Base-by-base conservation (phyloP, 2,888 invertebrate species). In the Conistra vaccinii region DNA sequence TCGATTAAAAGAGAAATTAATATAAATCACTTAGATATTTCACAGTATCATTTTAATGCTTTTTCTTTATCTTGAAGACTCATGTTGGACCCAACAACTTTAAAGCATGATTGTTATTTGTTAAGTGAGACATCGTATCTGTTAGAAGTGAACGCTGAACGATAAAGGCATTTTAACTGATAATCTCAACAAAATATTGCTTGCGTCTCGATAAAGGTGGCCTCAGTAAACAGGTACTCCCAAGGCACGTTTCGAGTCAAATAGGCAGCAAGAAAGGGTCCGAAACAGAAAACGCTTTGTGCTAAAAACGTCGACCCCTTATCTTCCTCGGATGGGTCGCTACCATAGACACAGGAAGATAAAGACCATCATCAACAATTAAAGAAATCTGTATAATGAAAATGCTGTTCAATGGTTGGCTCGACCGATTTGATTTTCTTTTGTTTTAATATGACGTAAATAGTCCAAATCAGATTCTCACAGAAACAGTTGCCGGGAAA, bases 271-370 rank as follows among this genome's bases (percentile, higher is more conserved):
- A 93, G 94, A 93, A 93, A 94, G 91, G 94, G 94, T 92, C 93
- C 92, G 90, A 95, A 95, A 95, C 94, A 95, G 95, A 95, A 95
- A 95, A 95, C 92, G 94, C 94, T 95, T 95, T 95, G 96, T 95
- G 95, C 95, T 96, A 95, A 95, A 96, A 96, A 95, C 94, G 95
- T 96, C 95, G 95, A 95, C 95, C 95, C 92, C 94, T 95, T 96
- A 96, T 96, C 96, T 95, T 88, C 88, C 90, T 92, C 90, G 94
- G 93, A 95, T 94, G 94, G 94, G 93, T 93, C 91, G 91, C 88
- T 88, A 73, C 93, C 94, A 95, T 92, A 96, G 96, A 95, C 91
- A 86, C 75, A 92, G 85, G 91, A 94, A 94, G 81, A 87, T 89
- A 87, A 85, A 81, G 81, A 89, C 84, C 69, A 81, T 83, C 85